A percentile compares a stretch with the other conserved stretches of the same genome.
These are phyloP conservation scores for Cryptotermes secundus DNA, from an alignment of 1,140 invertebrate genomes.

Conservation along the genomic window DNA sequence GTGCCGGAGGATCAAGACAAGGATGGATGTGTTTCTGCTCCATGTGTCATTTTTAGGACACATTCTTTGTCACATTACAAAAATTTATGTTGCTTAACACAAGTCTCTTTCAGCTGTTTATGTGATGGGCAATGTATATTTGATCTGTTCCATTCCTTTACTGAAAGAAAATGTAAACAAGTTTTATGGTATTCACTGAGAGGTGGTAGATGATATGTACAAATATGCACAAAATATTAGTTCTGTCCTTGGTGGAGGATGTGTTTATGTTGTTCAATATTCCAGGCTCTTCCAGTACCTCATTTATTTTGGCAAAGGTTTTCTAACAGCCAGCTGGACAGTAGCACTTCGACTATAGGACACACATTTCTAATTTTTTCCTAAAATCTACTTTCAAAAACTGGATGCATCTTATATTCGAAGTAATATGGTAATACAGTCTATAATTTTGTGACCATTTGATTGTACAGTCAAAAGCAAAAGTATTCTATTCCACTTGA, in stretches of 20 bases:
- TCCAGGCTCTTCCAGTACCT: neutral
- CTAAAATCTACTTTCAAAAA: too few species aligned
- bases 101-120: neutral
- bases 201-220: neutral
- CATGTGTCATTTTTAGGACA: slow-evolving; percentile 1
- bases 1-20: neutral
- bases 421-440: too few species aligned
- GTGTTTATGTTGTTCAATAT: neutral
- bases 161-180: neutral
- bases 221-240: neutral
- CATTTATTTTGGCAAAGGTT: neutral
- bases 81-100: neutral
- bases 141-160: neutral
- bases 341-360: too few species aligned
- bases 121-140: neutral
- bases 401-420: too few species aligned
- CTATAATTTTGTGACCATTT: too few species aligned
- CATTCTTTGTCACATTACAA: neutral
- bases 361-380: too few species aligned
- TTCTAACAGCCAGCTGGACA: too few species aligned
- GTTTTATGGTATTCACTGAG: too few species aligned
- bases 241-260: neutral
- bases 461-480: neutral
- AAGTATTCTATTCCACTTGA: neutral
- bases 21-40: neutral